phyloP scores from a whole-genome alignment of 2,888 invertebrate species.

The Drosophila hamatofila region DNA sequence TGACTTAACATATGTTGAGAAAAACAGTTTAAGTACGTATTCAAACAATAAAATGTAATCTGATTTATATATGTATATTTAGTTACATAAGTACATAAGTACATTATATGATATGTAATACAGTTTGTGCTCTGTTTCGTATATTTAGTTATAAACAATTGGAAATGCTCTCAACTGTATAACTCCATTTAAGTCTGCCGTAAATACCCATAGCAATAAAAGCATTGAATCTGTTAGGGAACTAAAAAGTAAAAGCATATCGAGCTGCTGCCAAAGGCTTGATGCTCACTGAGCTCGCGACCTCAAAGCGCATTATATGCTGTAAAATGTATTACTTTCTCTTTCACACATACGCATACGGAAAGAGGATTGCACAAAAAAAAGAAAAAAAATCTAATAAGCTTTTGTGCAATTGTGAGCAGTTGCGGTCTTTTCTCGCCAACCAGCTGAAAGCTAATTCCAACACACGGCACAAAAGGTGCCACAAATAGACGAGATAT shows the following conservation, averaged over 20 bases:
- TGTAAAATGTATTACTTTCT: conserved; percentile 63
- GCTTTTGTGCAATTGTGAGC: conserved; percentile 78
- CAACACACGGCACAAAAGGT: conserved; percentile 76
- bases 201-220: background rate
- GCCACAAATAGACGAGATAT: conserved; percentile 52
- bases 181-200: background rate
- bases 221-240: background rate
- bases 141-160: background rate
- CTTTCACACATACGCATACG: conserved; percentile 18
- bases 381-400: conserved; percentile 55
- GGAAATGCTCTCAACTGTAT: background rate
- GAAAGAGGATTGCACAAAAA: background rate
- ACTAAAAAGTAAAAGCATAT: background rate
- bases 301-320: conserved; percentile 75
- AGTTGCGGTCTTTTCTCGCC: conserved; percentile 44
- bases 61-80: too few relatives aligned
- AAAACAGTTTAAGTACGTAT: too few relatives aligned
- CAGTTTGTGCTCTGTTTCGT: too few relatives aligned
- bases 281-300: conserved; percentile 53
- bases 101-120: too few relatives aligned
- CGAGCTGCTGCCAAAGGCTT: conserved; percentile 39
- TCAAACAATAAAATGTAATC: too few relatives aligned
- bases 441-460: conserved; percentile 73
- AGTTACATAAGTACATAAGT: too few relatives aligned
- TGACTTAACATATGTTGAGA: too few relatives aligned